A percentile compares a stretch with the other conserved stretches of the same genome.
Conservation (phyloP, 2,113 vertebrate genomes). For the Melospiza georgiana region DNA sequence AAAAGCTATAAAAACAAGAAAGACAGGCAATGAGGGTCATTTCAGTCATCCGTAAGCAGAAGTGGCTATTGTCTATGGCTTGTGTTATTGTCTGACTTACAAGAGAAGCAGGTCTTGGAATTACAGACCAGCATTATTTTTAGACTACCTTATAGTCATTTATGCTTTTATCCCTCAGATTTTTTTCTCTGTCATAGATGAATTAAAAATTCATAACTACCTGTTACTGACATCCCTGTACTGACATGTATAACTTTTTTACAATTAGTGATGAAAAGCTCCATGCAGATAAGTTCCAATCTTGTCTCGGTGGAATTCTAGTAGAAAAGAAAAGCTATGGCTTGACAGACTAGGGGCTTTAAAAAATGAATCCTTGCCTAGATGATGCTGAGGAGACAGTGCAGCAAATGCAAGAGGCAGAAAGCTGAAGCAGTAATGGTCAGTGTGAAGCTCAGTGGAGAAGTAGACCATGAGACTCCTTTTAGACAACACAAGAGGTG, state of each 20-base stretch:
- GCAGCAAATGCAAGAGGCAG: background rate
- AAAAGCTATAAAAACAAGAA: background rate
- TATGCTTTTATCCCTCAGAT: background rate
- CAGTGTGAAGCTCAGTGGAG: background rate
- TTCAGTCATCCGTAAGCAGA: background rate
- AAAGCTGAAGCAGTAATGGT: background rate
- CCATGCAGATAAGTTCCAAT: background rate
- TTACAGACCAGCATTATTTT: background rate
- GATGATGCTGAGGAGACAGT: background rate
- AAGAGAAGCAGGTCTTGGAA: background rate
- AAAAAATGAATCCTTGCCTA: background rate
- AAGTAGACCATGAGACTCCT: background rate
- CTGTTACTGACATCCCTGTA: background rate
- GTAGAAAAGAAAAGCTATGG: background rate
- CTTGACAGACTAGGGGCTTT: background rate
- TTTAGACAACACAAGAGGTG: background rate
- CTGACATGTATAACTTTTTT: background rate
- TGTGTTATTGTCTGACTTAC: background rate
- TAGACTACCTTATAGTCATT: background rate
- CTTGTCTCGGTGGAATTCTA: background rate
- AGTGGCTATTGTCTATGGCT: background rate
- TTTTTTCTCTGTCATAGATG: background rate
- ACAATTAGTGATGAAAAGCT: background rate
- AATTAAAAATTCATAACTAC: background rate
- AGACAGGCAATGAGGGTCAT: background rate